Percentiles rank a stretch among this genome's conserved stretches.
These are phyloP conservation scores for Phengaris arion DNA, from an alignment of 2,888 invertebrate species.

Conservation along the genomic window DNA sequence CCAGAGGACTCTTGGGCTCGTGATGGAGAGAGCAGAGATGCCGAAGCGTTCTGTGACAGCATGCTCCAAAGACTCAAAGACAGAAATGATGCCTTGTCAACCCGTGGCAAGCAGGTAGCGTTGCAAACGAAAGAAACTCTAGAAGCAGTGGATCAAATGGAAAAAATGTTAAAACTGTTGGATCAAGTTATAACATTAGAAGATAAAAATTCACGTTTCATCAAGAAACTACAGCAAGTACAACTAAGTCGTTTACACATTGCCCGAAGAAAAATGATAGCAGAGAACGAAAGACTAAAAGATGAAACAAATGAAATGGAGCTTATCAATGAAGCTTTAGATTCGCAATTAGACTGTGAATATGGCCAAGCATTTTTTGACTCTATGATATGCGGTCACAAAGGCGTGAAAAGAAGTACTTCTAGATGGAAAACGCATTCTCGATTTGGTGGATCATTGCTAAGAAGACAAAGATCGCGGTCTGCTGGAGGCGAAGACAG, in stretches of 20 bases:
- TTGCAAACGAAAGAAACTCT: slow-evolving; percentile 79
- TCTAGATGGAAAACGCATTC: slow-evolving; percentile 74
- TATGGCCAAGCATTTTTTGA: slow-evolving; percentile 82
- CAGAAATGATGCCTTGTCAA: slow-evolving; percentile 68
- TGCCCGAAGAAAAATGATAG: slow-evolving; percentile 75
- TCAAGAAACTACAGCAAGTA: slow-evolving; percentile 85
- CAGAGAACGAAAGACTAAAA: slow-evolving; percentile 62
- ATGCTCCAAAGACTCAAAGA: slow-evolving; percentile 68
- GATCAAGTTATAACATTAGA: slow-evolving; percentile 86
- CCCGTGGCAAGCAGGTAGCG: slow-evolving; percentile 77
- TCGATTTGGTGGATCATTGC: slow-evolving; percentile 71
- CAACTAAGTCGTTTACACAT: slow-evolving; percentile 83
- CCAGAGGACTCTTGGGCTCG: slow-evolving; percentile 61
- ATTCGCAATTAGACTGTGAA: slow-evolving; percentile 81
- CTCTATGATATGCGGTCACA: slow-evolving; percentile 80
- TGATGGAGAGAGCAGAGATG: slow-evolving; percentile 56
- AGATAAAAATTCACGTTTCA: slow-evolving; percentile 84
- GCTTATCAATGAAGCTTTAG: slow-evolving; percentile 70
- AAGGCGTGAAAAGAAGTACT: slow-evolving; percentile 71
- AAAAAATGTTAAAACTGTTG: slow-evolving; percentile 86
- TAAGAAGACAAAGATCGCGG: slow-evolving; percentile 82
- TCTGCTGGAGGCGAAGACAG: slow-evolving; percentile 84
- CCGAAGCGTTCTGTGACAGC: slow-evolving; percentile 61
- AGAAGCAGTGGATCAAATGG: slow-evolving; percentile 87
- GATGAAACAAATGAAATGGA: slow-evolving; percentile 63